phyloP scores from a whole-genome alignment of 2,113 vertebrate species.

The Neogobius melanostomus region DNA sequence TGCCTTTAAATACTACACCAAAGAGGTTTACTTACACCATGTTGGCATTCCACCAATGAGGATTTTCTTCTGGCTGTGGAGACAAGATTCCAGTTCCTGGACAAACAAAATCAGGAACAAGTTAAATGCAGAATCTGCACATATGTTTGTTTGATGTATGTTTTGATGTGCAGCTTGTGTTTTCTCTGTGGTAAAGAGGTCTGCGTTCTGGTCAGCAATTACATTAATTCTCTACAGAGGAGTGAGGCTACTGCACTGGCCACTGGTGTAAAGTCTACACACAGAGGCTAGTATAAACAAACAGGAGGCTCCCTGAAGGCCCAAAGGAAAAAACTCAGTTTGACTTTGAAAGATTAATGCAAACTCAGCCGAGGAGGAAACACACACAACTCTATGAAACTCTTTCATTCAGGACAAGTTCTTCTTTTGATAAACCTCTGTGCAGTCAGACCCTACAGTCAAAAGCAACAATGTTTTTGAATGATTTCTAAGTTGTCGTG shows the following conservation, averaged over 20 bases:
- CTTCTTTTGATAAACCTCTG: conserved; percentile 17
- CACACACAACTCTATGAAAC: conserved; percentile 51
- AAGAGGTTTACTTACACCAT: conserved; percentile 85
- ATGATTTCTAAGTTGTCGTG: neutral
- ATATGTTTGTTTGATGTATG: neutral
- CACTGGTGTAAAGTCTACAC: conserved; percentile 22
- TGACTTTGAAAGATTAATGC: conserved; percentile 44
- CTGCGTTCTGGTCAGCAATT: conserved; percentile 44
- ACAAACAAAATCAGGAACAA: neutral
- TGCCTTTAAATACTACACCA: neutral
- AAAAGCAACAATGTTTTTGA: neutral
- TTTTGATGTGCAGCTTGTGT: conserved; percentile 20
- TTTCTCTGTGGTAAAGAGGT: conserved; percentile 28
- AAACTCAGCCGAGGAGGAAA: conserved; percentile 57
- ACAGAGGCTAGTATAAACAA: conserved; percentile 33
- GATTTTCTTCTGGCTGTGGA: conserved; percentile 93
- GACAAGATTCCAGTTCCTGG: conserved; percentile 94
- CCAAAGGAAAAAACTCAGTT: conserved; percentile 26
- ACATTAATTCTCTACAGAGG: conserved; percentile 35
- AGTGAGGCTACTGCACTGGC: conserved; percentile 22
- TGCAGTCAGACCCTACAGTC: conserved; percentile 8
- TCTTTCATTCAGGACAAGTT: conserved; percentile 27
- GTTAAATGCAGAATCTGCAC: neutral
- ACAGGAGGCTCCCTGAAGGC: conserved; percentile 46
- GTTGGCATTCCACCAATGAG: conserved; percentile 98